Base-by-base conservation (phyloP, 2,888 invertebrate species). In the Sussaba pulchella region DNA sequence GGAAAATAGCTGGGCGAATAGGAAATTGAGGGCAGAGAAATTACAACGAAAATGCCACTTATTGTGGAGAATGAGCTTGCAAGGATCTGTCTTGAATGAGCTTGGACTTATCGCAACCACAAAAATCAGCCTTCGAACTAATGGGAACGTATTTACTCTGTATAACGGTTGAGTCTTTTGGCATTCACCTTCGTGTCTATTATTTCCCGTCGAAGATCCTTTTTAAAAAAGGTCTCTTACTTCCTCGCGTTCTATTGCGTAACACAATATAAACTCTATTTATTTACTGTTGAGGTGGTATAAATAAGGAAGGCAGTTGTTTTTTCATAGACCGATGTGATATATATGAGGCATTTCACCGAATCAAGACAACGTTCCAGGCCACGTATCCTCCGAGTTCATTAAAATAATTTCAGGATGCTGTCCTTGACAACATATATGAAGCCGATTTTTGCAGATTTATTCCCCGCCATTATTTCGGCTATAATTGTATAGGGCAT, bases 31-130 rank as follows among this genome's bases (percentile, higher is more conserved):
- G 9, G 3, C n/a, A n/a, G 6, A 17, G 36, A 39, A 59, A 59
- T 59, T 12, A 0, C 26, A 14, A 21, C 17, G 26, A 52, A 24
- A 71, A 50, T n/a, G 31, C 50, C 19, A 64, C 54, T 73, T 73
- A 73, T 54, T 31, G 64, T 52, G 21, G 50, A 19, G n/a, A 17
- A 4, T 41, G 52, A 41, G 24, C 73, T n/a, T 52, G 21, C 52
- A 43, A 19, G 19, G 63, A 45, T 45, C 64, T 39, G 19, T 26
- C 54, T 64, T 26, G 54, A 52, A 54, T 64, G 43, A 12, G 6
- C 31, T 19, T 59, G 36, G 17, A 59, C 39, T 59, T 39, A 59
- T 59, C 36, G 14, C 36, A 19, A 59, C 36, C 36, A 17, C 36
- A 59, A 59, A 59, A 19, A 14, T 14, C 39, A 17, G 1, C 10